Evolutionary conservation across 64 coral and sea anemone species (phyloP), one percentile per base, ranked within the genome.

Genomic region (Montipora sp.): DNA sequence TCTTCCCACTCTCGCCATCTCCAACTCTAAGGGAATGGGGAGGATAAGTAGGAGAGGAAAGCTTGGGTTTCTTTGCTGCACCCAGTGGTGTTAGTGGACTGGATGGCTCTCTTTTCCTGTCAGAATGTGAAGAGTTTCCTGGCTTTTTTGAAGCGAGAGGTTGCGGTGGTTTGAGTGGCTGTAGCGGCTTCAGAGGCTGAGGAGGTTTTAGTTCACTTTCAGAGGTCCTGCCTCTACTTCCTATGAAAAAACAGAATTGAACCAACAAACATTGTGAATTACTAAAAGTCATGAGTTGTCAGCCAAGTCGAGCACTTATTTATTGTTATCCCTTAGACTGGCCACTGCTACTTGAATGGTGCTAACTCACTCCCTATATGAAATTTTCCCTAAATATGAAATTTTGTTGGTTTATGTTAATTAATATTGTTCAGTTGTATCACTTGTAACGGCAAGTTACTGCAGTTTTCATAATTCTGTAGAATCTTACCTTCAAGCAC

Each of bases 191-290:
- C 13, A 97, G 71, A 22, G 95, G 89, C 51, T 94, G 95, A 44
- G 94, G 73, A 0, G 95, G 95, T 51, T 97, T 97, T 4, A 97
- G 89, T 43, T 97, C 95, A 45, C 74, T 94, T 22, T 97, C 95
- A 58, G 95, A 51, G 6, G 23, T 45, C 49, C 91, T 87, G 36
- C 83, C 51, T 1, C 88, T 45, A 46, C 66, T 93, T 72, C 91
- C 91, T 93, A n/a, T 80, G n/a, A 21, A 51, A 82, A 10, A 50
- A 20, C 68, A 15, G 5, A 87, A 43, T 5, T 72, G 24, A 36
- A 45, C 3, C 6, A 13, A 66, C 14, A 43, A 45, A 44, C 8
- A 63, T 63, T 11, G 60, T 45, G 6, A n/a, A 5, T 66, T 87
- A 27, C 12, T 51, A 2, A n/a, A 57, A 85, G 15, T 85, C 12